Conservation (phyloP, 1,140 invertebrate genomes). For the Hypsibius dujardini region DNA sequence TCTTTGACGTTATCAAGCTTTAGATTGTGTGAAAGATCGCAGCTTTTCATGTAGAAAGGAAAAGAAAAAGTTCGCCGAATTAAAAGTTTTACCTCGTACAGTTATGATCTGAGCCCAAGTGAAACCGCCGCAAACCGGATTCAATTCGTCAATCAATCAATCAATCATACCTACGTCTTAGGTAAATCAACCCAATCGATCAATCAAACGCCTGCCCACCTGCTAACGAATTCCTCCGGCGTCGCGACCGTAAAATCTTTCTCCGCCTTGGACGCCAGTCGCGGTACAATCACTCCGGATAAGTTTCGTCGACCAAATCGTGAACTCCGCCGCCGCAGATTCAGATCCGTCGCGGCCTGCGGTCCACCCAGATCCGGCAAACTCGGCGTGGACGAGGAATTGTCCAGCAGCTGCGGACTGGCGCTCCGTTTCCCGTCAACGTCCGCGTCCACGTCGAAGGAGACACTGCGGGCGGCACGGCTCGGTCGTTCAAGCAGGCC, state of each 20-base stretch:
- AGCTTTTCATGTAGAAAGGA: background rate
- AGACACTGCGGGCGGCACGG: background rate
- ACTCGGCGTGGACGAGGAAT: background rate
- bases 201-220: conserved; percentile 28
- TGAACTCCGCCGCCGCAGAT: background rate
- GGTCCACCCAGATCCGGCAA: background rate
- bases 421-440: background rate
- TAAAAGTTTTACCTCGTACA: no score
- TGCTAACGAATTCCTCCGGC: conserved; percentile 80
- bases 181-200: background rate
- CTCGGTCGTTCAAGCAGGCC: background rate
- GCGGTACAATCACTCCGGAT: background rate
- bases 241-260: conserved; percentile 69
- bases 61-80: no score
- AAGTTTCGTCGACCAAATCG: conserved; percentile 5
- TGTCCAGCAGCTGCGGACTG: background rate
- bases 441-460: conserved; percentile 2
- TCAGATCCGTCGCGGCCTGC: background rate
- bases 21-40: no score
- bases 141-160: background rate
- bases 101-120: background rate
- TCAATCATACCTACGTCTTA: background rate
- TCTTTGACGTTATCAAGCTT: no score
- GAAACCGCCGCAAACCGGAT: background rate
- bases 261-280: conserved; percentile 4